Conservation (phyloP, 2,888 invertebrate species). For the Catocala fraxini region DNA sequence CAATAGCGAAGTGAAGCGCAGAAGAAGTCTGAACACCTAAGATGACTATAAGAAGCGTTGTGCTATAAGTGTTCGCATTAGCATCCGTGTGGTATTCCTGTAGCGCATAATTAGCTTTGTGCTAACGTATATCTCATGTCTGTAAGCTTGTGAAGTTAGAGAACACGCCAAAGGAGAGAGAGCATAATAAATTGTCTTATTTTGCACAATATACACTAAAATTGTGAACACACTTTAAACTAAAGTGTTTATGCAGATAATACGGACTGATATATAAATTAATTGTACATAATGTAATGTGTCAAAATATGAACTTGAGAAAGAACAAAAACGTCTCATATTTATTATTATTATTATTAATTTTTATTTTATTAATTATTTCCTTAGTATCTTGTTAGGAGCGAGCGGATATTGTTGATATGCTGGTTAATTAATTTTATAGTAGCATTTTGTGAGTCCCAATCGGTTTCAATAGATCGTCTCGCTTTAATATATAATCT, state of each 20-base stretch:
- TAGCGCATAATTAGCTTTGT: slow-evolving; percentile 2
- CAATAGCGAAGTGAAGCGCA: too few relatives aligned
- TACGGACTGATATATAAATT: slow-evolving; percentile 77
- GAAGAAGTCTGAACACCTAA: too few relatives aligned
- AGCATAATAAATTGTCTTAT: slow-evolving; percentile 64
- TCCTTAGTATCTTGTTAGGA: slow-evolving; percentile 70
- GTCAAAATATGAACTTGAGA: slow-evolving; percentile 75
- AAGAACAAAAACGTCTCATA: slow-evolving; percentile 82
- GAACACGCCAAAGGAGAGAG: slow-evolving; percentile 59
- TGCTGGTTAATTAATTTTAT: slow-evolving; percentile 77
- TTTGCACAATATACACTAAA: slow-evolving; percentile 59
- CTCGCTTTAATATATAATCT: slow-evolving; percentile 39
- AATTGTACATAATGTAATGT: slow-evolving; percentile 78
- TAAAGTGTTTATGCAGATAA: slow-evolving; percentile 59
- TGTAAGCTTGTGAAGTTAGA: slow-evolving; percentile 42
- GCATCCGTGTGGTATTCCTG: neutral
- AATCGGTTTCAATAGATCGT: slow-evolving; percentile 58
- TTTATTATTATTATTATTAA: slow-evolving; percentile 74
- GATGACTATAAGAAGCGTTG: too few relatives aligned
- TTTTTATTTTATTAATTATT: slow-evolving; percentile 58
- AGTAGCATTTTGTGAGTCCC: slow-evolving; percentile 63
- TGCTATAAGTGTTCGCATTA: too few relatives aligned
- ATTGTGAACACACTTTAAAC: slow-evolving; percentile 47
- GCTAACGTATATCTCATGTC: neutral
- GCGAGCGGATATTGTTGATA: slow-evolving; percentile 73